These are phyloP conservation scores for Hippocampus abdominalis DNA, from an alignment of 2,113 vertebrate species.

Conservation along the genomic window DNA sequence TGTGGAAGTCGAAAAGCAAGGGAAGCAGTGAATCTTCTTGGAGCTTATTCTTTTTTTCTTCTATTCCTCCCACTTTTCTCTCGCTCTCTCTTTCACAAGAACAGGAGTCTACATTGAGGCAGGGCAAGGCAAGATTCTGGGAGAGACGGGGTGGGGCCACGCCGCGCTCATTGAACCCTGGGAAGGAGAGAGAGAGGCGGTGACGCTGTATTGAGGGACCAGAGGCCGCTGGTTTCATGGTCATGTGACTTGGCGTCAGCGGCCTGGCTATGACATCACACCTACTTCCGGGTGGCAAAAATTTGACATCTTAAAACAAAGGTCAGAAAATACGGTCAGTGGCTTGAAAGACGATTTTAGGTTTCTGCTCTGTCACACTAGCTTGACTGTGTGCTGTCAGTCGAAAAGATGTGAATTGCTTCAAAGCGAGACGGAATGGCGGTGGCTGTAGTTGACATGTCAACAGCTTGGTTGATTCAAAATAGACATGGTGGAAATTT, in stretches of 20 bases:
- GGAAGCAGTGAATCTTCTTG: slow-evolving; percentile 53
- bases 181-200: slow-evolving; percentile 58
- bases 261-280: not conserved
- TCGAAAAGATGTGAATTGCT: no score
- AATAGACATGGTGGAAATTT: no score
- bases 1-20: slow-evolving; percentile 46
- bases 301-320: not conserved
- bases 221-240: not conserved
- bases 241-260: not conserved
- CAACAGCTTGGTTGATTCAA: no score
- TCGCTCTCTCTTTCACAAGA: slow-evolving; percentile 51
- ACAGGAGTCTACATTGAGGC: slow-evolving; percentile 61
- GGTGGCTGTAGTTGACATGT: no score
- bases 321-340: no score
- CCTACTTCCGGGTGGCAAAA: not conserved
- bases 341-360: no score
- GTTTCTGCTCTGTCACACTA: no score
- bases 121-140: slow-evolving; percentile 59
- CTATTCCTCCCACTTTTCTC: slow-evolving; percentile 20
- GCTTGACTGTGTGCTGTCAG: no score
- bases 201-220: not conserved
- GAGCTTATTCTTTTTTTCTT: slow-evolving; percentile 57
- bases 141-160: slow-evolving; percentile 80
- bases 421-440: no score
- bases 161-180: slow-evolving; percentile 78